Evolutionary conservation across 2,888 invertebrate species (phyloP).

Genomic region (Chloroclystis v-ata): DNA sequence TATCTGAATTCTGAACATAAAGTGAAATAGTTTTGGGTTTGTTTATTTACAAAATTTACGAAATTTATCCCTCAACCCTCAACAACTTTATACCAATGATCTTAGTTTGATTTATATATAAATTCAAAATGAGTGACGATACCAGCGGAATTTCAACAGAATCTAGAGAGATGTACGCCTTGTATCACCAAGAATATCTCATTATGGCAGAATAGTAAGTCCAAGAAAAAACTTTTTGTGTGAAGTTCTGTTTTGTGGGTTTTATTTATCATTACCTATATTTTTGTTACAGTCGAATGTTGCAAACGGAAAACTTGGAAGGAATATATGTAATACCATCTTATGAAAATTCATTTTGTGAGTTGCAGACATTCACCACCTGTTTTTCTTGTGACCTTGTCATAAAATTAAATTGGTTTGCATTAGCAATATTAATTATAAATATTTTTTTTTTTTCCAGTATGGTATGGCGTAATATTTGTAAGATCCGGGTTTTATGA

Average conservation of each 20-base stretch:
- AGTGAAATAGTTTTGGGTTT: too few species aligned
- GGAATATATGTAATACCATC: constrained; percentile 97
- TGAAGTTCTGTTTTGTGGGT: constrained; percentile 18
- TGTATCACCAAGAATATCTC: constrained; percentile 92
- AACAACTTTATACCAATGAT: too few species aligned
- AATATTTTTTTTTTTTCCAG: constrained; percentile 70
- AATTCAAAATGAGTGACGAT: constrained; percentile 52
- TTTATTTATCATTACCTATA: too few species aligned
- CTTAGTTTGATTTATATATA: not conserved
- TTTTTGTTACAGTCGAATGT: constrained; percentile 83
- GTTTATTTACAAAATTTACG: too few species aligned
- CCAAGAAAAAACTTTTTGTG: not conserved
- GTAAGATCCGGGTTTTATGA: constrained; percentile 92
- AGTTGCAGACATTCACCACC: not conserved
- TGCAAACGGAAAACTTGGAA: constrained; percentile 89
- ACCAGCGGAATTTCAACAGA: constrained; percentile 62
- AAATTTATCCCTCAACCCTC: too few species aligned
- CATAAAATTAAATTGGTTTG: not conserved
- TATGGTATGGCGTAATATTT: constrained; percentile 95
- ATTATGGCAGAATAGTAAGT: constrained; percentile 96
- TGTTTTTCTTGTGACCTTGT: not conserved
- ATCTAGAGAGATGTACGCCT: constrained; percentile 83
- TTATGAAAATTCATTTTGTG: constrained; percentile 86
- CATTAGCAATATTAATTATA: too few species aligned
- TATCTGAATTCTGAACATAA: too few species aligned